Evolutionary conservation across 2,113 vertebrate species (phyloP).

Genomic region (Aspiorhynchus laticeps): DNA sequence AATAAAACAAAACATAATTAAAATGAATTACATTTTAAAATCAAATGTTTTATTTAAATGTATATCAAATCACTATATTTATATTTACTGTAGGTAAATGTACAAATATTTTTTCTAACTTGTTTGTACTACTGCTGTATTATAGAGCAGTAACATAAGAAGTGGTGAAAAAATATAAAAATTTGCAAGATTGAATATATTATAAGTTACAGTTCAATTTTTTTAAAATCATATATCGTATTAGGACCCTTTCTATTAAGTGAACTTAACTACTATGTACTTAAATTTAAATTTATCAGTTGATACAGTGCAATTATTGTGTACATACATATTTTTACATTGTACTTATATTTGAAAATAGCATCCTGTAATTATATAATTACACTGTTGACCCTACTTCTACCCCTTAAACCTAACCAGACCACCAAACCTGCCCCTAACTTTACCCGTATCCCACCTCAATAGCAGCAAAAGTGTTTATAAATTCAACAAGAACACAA

Average conservation of each 20-base stretch:
- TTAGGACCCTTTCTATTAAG: neutral
- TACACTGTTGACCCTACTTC: neutral
- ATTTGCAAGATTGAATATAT: neutral
- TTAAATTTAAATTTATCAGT: too few relatives aligned
- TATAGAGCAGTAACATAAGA: neutral
- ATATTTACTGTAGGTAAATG: too few relatives aligned
- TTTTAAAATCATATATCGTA: neutral
- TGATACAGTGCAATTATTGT: too few relatives aligned
- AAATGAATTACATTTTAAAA: too few relatives aligned
- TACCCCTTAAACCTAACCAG: neutral
- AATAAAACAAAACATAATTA: too few relatives aligned
- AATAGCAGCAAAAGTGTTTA: neutral
- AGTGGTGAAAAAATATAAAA: neutral
- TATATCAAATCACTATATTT: too few relatives aligned
- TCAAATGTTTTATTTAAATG: too few relatives aligned
- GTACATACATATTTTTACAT: too few relatives aligned
- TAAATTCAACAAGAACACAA: neutral
- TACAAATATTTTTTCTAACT: neutral
- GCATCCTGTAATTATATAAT: neutral
- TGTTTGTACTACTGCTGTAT: neutral
- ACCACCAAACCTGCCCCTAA: neutral
- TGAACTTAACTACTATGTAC: neutral
- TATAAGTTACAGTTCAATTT: neutral
- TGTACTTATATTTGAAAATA: neutral
- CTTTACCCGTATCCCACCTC: neutral